These are phyloP conservation scores for Ia io DNA, from an alignment of 2,113 vertebrate genomes.

Conservation along the genomic window DNA sequence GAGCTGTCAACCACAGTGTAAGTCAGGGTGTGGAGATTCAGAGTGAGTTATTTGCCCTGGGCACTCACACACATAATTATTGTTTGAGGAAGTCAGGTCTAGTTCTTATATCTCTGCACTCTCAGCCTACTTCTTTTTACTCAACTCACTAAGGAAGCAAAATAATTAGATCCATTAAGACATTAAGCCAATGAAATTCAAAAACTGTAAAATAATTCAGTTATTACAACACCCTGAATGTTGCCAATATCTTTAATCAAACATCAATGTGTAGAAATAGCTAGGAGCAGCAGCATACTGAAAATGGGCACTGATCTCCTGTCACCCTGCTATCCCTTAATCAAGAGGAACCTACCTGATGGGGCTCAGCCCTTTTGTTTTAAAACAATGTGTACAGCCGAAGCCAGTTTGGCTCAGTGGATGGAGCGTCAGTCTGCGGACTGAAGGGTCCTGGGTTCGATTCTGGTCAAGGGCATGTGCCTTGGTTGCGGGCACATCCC, in stretches of 20 bases:
- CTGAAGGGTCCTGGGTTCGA: too few species aligned
- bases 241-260: background rate
- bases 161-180: constrained; percentile 11
- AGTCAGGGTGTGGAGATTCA: background rate
- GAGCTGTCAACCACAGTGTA: background rate
- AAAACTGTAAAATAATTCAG: background rate
- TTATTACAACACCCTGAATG: background rate
- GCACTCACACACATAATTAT: background rate
- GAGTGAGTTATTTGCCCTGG: background rate
- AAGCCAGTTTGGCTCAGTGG: too few species aligned
- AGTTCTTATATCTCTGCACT: background rate
- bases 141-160: background rate
- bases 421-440: too few species aligned
- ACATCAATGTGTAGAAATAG: background rate
- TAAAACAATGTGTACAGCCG: background rate
- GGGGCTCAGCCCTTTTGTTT: background rate
- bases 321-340: background rate
- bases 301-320: background rate
- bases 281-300: background rate
- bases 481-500: too few species aligned
- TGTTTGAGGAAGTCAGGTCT: background rate
- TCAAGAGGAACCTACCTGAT: background rate
- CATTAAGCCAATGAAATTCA: background rate
- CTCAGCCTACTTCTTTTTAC: background rate
- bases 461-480: too few species aligned